A percentile compares a stretch with the other conserved stretches of the same genome.
These are phyloP conservation scores for Mesochorus sp. DNA, from an alignment of 2,888 invertebrate genomes.

Conservation along the genomic window DNA sequence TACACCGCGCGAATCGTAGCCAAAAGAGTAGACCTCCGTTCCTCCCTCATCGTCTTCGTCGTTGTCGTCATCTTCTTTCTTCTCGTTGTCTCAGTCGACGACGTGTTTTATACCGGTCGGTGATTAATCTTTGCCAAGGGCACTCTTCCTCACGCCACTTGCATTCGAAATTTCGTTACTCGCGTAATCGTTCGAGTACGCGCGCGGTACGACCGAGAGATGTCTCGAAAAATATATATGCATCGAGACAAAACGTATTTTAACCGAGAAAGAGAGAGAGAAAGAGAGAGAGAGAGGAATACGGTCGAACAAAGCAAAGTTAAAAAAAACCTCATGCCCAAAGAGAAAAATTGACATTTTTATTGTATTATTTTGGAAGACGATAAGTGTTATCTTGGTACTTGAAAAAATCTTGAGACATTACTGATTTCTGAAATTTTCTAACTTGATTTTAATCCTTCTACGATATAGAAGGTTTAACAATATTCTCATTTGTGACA, in stretches of 20 bases:
- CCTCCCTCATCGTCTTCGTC: neutral
- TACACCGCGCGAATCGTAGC: constrained; percentile 37
- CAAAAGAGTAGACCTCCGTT: constrained; percentile 31
- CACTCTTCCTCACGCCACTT: constrained; percentile 73
- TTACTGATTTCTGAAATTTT: no score
- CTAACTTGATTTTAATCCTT: no score
- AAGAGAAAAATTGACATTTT: neutral
- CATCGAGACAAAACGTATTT: no score
- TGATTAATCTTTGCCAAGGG: constrained; percentile 80
- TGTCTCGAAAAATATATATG: constrained; percentile 34
- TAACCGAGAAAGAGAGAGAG: no score
- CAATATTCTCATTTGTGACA: neutral
- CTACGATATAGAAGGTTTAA: no score
- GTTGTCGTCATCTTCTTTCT: constrained; percentile 61
- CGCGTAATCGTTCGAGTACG: constrained; percentile 69
- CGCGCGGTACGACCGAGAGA: constrained; percentile 25
- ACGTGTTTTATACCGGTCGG: constrained; percentile 60
- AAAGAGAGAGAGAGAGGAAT: neutral
- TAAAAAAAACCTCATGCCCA: neutral
- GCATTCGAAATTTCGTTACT: constrained; percentile 77
- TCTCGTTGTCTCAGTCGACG: constrained; percentile 62
- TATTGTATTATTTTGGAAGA: no score
- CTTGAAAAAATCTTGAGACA: neutral
- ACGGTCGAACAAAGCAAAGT: constrained; percentile 14
- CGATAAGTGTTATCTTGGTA: no score